Conservation (phyloP, 2,113 vertebrate genomes). For the Oreocharis arfaki region DNA sequence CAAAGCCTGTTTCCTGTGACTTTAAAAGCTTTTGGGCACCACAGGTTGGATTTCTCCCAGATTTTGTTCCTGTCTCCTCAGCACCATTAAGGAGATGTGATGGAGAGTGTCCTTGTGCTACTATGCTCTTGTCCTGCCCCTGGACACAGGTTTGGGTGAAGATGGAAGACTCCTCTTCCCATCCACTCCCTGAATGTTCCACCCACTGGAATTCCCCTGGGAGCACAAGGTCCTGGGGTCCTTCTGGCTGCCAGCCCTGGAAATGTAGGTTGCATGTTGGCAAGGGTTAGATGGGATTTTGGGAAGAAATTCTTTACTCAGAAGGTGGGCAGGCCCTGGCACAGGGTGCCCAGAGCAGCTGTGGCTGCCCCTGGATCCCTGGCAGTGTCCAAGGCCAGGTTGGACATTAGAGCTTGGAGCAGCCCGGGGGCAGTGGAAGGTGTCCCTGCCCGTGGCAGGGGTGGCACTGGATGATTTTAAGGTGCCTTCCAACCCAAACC, state of each 20-base stretch:
- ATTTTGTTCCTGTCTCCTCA: neutral
- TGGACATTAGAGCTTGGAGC: neutral
- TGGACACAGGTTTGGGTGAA: neutral
- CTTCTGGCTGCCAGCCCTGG: neutral
- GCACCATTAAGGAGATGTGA: neutral
- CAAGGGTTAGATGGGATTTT: neutral
- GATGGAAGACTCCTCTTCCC: neutral
- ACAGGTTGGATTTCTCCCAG: neutral
- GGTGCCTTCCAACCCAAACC: neutral
- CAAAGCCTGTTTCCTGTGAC: neutral
- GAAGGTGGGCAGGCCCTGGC: neutral
- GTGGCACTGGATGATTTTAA: fast-evolving
- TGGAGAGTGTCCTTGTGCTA: neutral
- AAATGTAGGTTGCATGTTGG: neutral
- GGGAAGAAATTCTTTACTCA: neutral
- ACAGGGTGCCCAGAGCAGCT: neutral
- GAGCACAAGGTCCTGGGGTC: fast-evolving
- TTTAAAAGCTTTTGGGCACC: neutral
- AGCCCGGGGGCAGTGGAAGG: neutral
- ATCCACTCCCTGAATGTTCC: neutral
- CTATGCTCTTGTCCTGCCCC: neutral
- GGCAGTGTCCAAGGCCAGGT: neutral
- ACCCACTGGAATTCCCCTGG: neutral
- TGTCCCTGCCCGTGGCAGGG: neutral
- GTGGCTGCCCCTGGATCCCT: neutral